Base-by-base conservation (phyloP, 2,113 vertebrate species). In the Telmatochromis sp. region DNA sequence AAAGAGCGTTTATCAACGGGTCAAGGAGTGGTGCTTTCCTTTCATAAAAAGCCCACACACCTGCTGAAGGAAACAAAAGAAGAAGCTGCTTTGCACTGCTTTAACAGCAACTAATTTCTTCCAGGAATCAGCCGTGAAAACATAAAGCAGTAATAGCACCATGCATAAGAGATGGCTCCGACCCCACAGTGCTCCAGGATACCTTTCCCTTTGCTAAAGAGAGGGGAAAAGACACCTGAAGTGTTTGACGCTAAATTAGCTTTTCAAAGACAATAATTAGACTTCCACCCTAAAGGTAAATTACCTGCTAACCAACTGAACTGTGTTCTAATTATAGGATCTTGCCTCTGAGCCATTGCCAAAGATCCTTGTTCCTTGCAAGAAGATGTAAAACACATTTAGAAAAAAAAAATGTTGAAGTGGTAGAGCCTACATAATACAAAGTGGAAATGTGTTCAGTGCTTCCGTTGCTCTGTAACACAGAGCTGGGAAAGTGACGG, bases 201-300 rank as follows among this genome's bases (percentile, higher is more conserved):
- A 96, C 91, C 81, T 93, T 94, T 94, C 93, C 90, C 93, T 93
- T 94, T 93, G 92, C 91, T 88, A 88, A 71, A 90, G 92, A 95
- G 93, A 95, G 93, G 91, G 86, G 93, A 89, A 88, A 93, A 95
- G 95, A 95, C 95, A 97, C 96, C 96, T 96, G 94, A 96, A 96
- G 96, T 96, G 95, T 95, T 96, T 95, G 95, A 96, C 91, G 94
- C 95, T 94, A 96, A 97, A 97, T 97, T 95, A 96, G 95, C 94
- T 96, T 97, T 96, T 96, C 95, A 96, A 95, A 96, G 94, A 95
- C 96, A 96, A 97, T 97, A 97, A 97, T 97, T 97, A 97, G 95
- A 96, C 96, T 96, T 96, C 92, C 93, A 86, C 91, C 96, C 96
- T 96, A 86, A 95, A 96, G 96, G 95, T 97, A 96, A 96, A 97